Conservation (phyloP, 2,113 vertebrate species). For the Cettia cetti region DNA sequence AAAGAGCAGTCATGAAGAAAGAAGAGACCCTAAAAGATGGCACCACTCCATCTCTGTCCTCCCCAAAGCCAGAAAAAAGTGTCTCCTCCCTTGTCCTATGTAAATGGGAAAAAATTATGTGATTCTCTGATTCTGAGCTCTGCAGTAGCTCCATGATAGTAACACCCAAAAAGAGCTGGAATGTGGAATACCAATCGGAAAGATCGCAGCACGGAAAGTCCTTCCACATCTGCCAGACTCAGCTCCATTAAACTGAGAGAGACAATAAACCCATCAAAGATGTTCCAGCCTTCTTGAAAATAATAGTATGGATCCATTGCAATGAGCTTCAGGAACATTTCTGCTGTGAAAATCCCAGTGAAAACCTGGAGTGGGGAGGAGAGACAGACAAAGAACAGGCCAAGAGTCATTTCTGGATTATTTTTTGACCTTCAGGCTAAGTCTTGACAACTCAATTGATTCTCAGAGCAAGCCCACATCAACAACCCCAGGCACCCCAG, state of each 20-base stretch:
- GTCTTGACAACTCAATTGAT: fast-evolving
- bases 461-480: fast-evolving
- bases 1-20: background rate
- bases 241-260: slow-evolving; percentile 97
- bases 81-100: background rate
- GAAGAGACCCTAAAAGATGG: background rate
- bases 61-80: background rate
- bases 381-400: background rate
- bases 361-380: slow-evolving; percentile 81
- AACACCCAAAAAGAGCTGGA: background rate
- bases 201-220: slow-evolving; percentile 95
- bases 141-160: background rate
- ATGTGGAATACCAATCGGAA: slow-evolving; percentile 90
- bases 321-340: slow-evolving; percentile 97
- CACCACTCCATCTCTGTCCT: too few relatives aligned
- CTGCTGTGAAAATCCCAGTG: slow-evolving; percentile 96
- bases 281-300: slow-evolving; percentile 98
- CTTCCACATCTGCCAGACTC: slow-evolving; percentile 90
- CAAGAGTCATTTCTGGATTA: fast-evolving
- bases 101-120: background rate
- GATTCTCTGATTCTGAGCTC: background rate
- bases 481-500: fast-evolving
- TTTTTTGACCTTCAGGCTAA: background rate
- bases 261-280: slow-evolving; percentile 98
- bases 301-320: slow-evolving; percentile 99